Base-by-base conservation (phyloP, 2,797 vertebrate genomes). In the Manis pentadactyla region DNA sequence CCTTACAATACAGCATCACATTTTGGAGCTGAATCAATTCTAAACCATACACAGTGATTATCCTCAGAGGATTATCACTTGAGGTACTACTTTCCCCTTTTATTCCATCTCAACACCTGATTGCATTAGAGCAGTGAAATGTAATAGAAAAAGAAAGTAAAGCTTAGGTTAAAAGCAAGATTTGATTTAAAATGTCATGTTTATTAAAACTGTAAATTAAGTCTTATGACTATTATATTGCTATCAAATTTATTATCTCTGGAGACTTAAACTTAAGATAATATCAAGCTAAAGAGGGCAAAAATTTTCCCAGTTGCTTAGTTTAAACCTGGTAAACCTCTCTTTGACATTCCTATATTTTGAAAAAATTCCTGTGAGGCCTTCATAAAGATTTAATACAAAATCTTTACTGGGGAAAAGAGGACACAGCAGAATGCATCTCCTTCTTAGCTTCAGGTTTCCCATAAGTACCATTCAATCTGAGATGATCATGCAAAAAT, bases 81-180 rank as follows among this genome's bases (percentile, higher is more conserved):
- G 73, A 81, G 42, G 66, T 37, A 63, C 31, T 55, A 81, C 4
- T 37, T 14, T 84, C 46, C 61, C 27, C 42, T 93, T 57, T 61
- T n/a, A 64, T 19, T 69, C 37, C 31, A 11, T 46, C n/a, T 77
- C n/a, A 77, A 42, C 7, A 71, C 10, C 55, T 90, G 68, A 74
- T 71, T 90, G 21, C 64, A 73, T 49, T 64, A 63, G 1, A 77
- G 66, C 18, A 82, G 55, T 51, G 29, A 87, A 90, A 77, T 77
- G 86, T 23, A 1, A 39, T 75, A 75, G 31, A 84, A 88, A 88
- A 95, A 69, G 15, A 71, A 79, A 75, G 29, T 82, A 91, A 85
- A 90, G 23, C 11, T 82, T 57, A 66, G 23, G 39, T 74, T 74
- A 82, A 82, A 90, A 31, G 78, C 4, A 59, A 89, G 14, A 75